These are phyloP conservation scores for Laspeyria flexula DNA, from an alignment of 2,888 invertebrate species.

Conservation along the genomic window DNA sequence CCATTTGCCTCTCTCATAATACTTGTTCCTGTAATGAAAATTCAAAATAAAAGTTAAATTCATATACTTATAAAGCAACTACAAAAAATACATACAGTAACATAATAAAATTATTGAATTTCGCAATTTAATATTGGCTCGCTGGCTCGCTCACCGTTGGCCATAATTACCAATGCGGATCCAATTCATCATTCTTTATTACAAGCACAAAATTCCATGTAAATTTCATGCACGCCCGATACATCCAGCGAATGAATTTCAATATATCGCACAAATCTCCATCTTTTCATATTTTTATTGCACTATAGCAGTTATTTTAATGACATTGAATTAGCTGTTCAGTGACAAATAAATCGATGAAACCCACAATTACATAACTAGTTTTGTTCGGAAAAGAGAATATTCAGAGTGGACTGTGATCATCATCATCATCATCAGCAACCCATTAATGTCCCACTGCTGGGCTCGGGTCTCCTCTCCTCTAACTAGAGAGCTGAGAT, in stretches of 20 bases:
- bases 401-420: too few species aligned
- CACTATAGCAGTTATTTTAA: constrained; percentile 42
- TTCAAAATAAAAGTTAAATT: too few species aligned
- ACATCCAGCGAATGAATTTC: constrained; percentile 72
- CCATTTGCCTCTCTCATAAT: too few species aligned
- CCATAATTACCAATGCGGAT: constrained; percentile 83
- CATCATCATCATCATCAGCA: too few species aligned
- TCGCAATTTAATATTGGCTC: constrained; percentile 77
- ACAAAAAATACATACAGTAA: constrained; percentile 53
- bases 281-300: constrained; percentile 53
- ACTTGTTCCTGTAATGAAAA: too few species aligned
- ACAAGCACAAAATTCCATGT: constrained; percentile 83
- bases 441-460: too few species aligned
- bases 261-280: constrained; percentile 73
- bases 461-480: too few species aligned
- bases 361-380: too few species aligned
- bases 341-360: constrained; percentile 15
- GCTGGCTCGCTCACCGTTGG: constrained; percentile 72
- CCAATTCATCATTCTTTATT: constrained; percentile 86
- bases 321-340: constrained; percentile 41
- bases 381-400: too few species aligned
- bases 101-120: constrained; percentile 82
- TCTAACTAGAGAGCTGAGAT: too few species aligned
- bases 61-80: constrained; percentile 9
- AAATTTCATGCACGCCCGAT: constrained; percentile 79